These are phyloP conservation scores for Percina caprodes DNA, from an alignment of 2,113 vertebrate species.

Conservation along the genomic window DNA sequence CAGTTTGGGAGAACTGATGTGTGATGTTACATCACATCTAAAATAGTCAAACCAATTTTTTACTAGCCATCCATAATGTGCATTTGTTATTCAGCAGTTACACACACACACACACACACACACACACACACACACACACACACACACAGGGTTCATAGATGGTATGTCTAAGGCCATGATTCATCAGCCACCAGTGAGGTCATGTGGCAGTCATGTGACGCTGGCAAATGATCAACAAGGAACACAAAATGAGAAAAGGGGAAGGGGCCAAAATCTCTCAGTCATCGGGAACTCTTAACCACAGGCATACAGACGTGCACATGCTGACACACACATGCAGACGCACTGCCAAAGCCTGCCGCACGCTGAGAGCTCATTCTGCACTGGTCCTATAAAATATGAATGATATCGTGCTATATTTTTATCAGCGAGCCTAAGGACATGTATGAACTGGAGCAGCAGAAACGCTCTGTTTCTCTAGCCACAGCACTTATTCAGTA, in stretches of 20 bases:
- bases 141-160: not conserved
- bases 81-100: constrained; percentile 23
- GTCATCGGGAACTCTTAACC: constrained; percentile 45
- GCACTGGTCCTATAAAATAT: constrained; percentile 78
- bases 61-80: constrained; percentile 17
- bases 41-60: not conserved
- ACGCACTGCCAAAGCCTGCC: constrained; percentile 12
- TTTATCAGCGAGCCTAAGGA: constrained; percentile 70
- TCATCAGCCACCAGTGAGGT: constrained; percentile 59
- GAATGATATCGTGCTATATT: constrained; percentile 73
- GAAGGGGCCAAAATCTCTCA: constrained; percentile 25
- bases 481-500: constrained; percentile 34
- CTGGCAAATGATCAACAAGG: constrained; percentile 14
- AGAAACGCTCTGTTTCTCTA: constrained; percentile 47
- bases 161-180: constrained; percentile 23
- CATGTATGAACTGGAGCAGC: constrained; percentile 76
- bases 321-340: not conserved
- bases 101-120: not conserved
- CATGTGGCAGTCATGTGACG: constrained; percentile 68
- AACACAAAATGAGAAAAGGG: constrained; percentile 26
- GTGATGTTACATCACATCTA: not conserved
- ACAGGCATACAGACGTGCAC: not conserved
- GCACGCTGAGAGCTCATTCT: constrained; percentile 59
- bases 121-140: not conserved
- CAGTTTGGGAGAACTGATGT: not conserved